Base-by-base conservation (phyloP, 64 coral and sea anemone species). In the Cladopsammia gracilis region DNA sequence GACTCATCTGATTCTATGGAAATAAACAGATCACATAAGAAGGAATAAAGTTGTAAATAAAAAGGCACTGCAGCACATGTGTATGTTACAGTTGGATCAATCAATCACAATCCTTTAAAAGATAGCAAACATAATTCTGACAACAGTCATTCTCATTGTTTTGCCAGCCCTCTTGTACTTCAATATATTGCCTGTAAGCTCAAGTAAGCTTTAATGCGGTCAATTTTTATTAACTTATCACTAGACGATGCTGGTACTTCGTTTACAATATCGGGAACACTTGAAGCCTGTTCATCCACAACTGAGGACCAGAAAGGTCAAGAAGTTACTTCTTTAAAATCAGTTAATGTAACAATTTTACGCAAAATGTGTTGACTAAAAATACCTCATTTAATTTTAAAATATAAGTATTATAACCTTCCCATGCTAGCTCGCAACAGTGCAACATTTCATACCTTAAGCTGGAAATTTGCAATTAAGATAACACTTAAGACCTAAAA, bases 171-270 rank as follows among this genome's bases (percentile, higher is more conserved):
- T 47, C 70, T 72, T 72, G 70, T 42, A 72, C 70, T 72, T 72
- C 70, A 72, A 72, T 45, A 72, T 72, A 47, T 72, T 72, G 70
- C 25, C 70, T 72, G 70, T 72, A 75, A 75, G 72, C 72, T 75
- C 72, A 75, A 75, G 72, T 75, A 72, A 72, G 72, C 72, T 75
- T 20, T 75, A 75, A 75, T 75, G 72, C 14, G 45, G 71, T 75
- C 71, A 75, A 75, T 49, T 75, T 75, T 75, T 75, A 50, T 75
- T 75, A 75, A 75, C 71, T 75, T 45, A 49, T 45, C 71, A 49
- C 71, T 75, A 75, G 71, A 75, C 71, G 71, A 75, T 75, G 71
- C 71, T 75, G 71, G 71, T 75, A 75, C 71, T 75, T 75, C 71
- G 71, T 75, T 75, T 75, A 75, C 71, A 75, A 75, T 49, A 75